These are phyloP conservation scores for Drosophila acutilabella DNA, from an alignment of 2,888 invertebrate genomes.

Conservation along the genomic window DNA sequence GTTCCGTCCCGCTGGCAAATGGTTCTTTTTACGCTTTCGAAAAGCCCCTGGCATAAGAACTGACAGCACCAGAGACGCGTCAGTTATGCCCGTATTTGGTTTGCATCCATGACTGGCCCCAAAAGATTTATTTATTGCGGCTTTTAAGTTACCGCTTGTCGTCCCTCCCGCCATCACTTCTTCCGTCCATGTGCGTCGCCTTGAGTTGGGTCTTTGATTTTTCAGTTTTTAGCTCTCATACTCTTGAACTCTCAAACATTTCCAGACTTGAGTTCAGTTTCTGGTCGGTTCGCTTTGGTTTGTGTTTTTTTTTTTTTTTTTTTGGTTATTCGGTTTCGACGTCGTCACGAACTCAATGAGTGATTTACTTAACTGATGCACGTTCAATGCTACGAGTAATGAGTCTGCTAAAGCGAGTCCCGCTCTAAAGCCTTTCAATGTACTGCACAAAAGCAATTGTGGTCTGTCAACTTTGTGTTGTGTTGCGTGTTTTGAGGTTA, in stretches of 20 bases:
- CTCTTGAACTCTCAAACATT: not conserved
- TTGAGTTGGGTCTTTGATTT: conserved; percentile 61
- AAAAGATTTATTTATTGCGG: conserved; percentile 80
- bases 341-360: conserved; percentile 55
- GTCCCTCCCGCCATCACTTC: too few species aligned
- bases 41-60: conserved; percentile 54
- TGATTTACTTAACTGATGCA: conserved; percentile 66
- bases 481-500: not conserved
- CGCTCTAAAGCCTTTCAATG: conserved; percentile 4
- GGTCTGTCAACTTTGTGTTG: conserved; percentile 12
- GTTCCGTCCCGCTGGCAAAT: conserved; percentile 20
- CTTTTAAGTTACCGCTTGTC: conserved; percentile 57
- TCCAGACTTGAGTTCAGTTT: not conserved
- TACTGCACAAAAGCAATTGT: conserved; percentile 7
- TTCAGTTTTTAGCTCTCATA: conserved; percentile 24
- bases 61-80: conserved; percentile 66
- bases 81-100: conserved; percentile 52
- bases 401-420: conserved; percentile 22
- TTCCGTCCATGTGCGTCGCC: conserved; percentile 1
- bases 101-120: conserved; percentile 55
- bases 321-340: conserved; percentile 22
- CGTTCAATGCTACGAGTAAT: conserved; percentile 58
- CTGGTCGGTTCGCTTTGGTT: not conserved
- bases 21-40: conserved; percentile 47
- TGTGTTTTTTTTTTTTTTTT: not conserved